Conservation (phyloP, 1,140 invertebrate species). For the Drosophila obscura region DNA sequence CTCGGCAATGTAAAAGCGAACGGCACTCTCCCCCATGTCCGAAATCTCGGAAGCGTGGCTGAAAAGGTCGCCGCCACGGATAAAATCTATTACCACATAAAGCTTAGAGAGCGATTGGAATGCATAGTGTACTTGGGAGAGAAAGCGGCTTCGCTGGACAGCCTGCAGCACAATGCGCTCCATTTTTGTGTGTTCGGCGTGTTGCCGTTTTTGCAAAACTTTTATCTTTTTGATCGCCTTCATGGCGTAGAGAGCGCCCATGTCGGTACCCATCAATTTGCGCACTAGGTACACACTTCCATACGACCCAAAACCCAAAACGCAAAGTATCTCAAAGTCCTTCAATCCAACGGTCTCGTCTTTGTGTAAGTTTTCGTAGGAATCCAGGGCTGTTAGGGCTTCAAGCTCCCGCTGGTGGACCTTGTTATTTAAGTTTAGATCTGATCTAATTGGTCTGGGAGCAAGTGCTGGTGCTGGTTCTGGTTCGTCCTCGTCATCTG, state of each 20-base stretch:
- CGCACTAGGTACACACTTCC: constrained; percentile 96
- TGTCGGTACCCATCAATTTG: constrained; percentile 91
- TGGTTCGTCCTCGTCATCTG: too few species aligned
- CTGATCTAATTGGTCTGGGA: too few species aligned
- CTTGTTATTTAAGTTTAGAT: too few species aligned
- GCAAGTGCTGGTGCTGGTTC: too few species aligned
- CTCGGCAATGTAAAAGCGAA: constrained; percentile 95
- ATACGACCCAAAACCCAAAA: constrained; percentile 85
- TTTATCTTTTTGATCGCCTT: constrained; percentile 96
- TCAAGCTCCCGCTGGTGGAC: too few species aligned
- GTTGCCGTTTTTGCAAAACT: constrained; percentile 96
- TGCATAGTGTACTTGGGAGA: constrained; percentile 96
- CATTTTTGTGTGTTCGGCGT: constrained; percentile 95
- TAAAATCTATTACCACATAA: constrained; percentile 97
- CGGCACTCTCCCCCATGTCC: constrained; percentile 67
- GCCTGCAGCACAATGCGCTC: constrained; percentile 95
- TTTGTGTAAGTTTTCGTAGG: too few species aligned
- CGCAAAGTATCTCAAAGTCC: too few species aligned
- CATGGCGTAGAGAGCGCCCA: constrained; percentile 95
- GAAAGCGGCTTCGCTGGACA: constrained; percentile 94
- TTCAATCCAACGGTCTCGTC: too few species aligned
- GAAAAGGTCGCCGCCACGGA: constrained; percentile 96
- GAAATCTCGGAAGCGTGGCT: constrained; percentile 85
- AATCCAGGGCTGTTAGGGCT: too few species aligned
- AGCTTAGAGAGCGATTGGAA: constrained; percentile 97